Percentiles rank a stretch among this genome's conserved stretches.
phyloP scores from a whole-genome alignment of 2,113 vertebrate species.

The Nothoprocta pentlandii region DNA sequence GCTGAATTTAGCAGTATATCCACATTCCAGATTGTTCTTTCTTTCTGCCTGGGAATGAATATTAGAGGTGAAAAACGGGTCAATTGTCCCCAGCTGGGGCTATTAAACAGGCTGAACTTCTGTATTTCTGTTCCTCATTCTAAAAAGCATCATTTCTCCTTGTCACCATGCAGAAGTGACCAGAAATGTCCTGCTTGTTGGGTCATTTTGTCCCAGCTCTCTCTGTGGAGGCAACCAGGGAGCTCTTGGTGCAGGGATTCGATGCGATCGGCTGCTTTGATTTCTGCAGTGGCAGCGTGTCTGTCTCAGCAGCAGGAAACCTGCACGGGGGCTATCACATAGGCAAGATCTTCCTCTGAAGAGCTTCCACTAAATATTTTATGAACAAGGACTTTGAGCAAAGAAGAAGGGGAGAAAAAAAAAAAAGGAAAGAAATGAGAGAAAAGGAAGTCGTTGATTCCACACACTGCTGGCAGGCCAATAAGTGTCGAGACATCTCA shows the following conservation, averaged over 20 bases:
- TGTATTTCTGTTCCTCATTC: neutral
- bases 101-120: neutral
- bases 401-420: neutral
- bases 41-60: neutral
- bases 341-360: constrained; percentile 51
- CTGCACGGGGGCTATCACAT: constrained; percentile 17
- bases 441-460: constrained; percentile 44
- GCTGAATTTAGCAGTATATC: neutral
- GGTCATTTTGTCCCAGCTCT: neutral
- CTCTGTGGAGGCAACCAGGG: neutral
- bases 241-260: constrained; percentile 14
- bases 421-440: neutral
- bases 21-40: neutral
- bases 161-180: neutral
- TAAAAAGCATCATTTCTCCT: neutral
- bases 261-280: neutral
- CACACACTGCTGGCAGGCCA: constrained; percentile 52
- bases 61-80: neutral
- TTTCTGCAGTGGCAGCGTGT: constrained; percentile 45
- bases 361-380: constrained; percentile 69
- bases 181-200: rapidly evolving
- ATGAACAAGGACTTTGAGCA: constrained; percentile 50
- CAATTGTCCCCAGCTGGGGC: neutral
- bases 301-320: constrained; percentile 39
- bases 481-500: constrained; percentile 56